Evolutionary conservation across 1,140 invertebrate species (phyloP).

Genomic region (Bombus consobrinus): DNA sequence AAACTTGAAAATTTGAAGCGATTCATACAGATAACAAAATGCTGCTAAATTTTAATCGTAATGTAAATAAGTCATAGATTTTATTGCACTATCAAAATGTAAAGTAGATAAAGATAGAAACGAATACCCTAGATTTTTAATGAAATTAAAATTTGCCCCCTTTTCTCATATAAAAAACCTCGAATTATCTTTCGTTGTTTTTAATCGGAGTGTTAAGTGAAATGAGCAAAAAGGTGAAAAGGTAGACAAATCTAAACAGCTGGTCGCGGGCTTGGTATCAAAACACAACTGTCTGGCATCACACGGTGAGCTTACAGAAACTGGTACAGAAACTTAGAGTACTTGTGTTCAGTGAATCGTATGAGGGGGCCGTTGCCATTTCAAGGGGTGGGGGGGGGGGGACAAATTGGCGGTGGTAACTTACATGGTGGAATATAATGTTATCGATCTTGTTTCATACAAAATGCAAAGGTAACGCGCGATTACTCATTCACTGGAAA

Average conservation of each 20-base stretch:
- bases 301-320: not conserved
- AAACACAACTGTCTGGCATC: slow-evolving; percentile 26
- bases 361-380: slow-evolving; percentile 59
- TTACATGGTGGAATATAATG: slow-evolving; percentile 2
- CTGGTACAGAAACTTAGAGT: slow-evolving; percentile 19
- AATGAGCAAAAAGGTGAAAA: not conserved
- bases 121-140: too few relatives aligned
- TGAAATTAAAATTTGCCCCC: too few relatives aligned
- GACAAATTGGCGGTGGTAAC: slow-evolving; percentile 2
- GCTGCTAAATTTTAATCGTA: not conserved
- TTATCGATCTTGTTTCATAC: slow-evolving; percentile 3
- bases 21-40: not conserved
- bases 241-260: not conserved
- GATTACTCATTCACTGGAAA: not conserved
- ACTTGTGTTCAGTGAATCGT: slow-evolving; percentile 12
- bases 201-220: not conserved
- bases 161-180: too few relatives aligned
- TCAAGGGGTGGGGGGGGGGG: slow-evolving; percentile 39
- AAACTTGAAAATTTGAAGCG: too few relatives aligned
- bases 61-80: too few relatives aligned
- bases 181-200: not conserved
- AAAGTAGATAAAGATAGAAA: too few relatives aligned
- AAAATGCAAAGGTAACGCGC: not conserved
- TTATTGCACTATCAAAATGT: too few relatives aligned
- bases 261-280: slow-evolving; percentile 5